A percentile compares a stretch with the other conserved stretches of the same genome.
phyloP scores from a whole-genome alignment of 2,113 vertebrate genomes.

The Gambusia affinis region DNA sequence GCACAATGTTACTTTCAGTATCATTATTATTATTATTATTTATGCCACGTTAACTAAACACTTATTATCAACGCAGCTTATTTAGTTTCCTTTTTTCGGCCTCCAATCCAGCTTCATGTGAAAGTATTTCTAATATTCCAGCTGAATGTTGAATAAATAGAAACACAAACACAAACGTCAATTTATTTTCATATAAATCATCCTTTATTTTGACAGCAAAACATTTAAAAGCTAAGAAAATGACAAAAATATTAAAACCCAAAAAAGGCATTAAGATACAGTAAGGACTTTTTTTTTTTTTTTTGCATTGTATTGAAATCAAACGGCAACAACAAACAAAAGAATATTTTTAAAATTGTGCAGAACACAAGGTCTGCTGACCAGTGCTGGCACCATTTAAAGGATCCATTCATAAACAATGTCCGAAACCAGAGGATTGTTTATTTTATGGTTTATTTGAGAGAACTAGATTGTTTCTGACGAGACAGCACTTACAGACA shows the following conservation, averaged over 20 bases:
- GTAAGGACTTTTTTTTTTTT: conserved; percentile 13
- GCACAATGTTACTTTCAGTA: neutral
- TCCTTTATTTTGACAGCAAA: conserved; percentile 29
- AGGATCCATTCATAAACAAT: neutral
- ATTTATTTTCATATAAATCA: conserved; percentile 57
- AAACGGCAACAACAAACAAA: neutral
- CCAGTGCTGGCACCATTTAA: neutral
- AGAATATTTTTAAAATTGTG: neutral
- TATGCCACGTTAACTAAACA: too few species aligned
- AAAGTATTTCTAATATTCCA: neutral
- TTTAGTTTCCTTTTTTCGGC: neutral
- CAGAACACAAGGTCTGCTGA: neutral
- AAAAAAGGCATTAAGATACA: conserved; percentile 26
- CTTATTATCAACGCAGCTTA: neutral
- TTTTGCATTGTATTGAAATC: neutral
- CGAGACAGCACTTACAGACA: conserved; percentile 8
- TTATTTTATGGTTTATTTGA: neutral
- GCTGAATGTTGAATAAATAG: neutral
- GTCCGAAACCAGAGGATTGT: neutral
- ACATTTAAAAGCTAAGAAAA: conserved; percentile 41
- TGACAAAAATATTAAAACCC: conserved; percentile 16
- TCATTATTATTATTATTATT: neutral
- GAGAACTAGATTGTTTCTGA: conserved; percentile 1
- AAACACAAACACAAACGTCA: neutral
- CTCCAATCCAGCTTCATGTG: neutral